Base-by-base conservation (phyloP, 1,140 invertebrate species). In the Plodia interpunctella region DNA sequence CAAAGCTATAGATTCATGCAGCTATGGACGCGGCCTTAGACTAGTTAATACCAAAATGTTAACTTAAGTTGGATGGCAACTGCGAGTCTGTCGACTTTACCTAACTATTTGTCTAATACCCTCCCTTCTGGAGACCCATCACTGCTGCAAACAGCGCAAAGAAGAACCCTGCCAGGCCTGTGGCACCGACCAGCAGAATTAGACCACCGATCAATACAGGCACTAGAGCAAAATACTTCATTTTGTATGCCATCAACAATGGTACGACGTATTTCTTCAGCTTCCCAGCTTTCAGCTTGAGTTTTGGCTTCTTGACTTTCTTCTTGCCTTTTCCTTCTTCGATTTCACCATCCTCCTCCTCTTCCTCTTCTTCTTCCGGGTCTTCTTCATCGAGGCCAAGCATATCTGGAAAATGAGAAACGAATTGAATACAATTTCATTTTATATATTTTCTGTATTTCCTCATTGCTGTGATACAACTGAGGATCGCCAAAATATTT, bases 101-200 rank as follows among this genome's bases (percentile, higher is more conserved):
- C 63, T 35, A 54, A 58, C 49, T 67, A 58, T 53, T 62, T 62
- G 71, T 60, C 68, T 66, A 85, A 68, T 85, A 87, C 20, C 78
- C 78, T 32, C 77, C 78, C 60, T 79, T 87, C 68, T 92, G 91
- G 49, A 92, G 69, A 62, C 90, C 91, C 91, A 93, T 92, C 17
- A 91, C 91, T 9, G 92, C 91, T 60, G 91, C 94, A 72, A 96
- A 96, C 1, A 96, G 82, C 0, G 95, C 94, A 79, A 96, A 96
- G 90, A 96, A 96, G 86, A 96, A 96, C 62, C 95, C 95, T 13
- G 94, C 95, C 32, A 96, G 82, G 6, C 94, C 93, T 5, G 95
- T 95, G 1, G 94, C 93, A 52, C 94, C 94, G 0, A 94, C 92
- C 18, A 96, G 81, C 8, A 96, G 87, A 0, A 95, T 89, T 20